Percentiles rank a stretch among this genome's conserved stretches.
Conservation (phyloP, 2,888 invertebrate species). For the Synanthedon myopaeformis region DNA sequence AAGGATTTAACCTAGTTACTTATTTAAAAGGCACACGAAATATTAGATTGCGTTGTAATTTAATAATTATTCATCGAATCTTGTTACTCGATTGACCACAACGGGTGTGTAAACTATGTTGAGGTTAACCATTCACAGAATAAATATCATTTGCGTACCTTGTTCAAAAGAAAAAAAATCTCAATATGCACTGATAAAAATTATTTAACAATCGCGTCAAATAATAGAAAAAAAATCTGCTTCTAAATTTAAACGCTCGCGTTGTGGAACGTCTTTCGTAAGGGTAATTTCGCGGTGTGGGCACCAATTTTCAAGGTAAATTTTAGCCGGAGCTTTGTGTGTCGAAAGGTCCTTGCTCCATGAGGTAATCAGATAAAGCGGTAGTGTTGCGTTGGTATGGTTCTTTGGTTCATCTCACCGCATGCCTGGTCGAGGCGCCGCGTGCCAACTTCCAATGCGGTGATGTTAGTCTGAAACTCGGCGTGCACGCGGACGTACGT, state of each 20-base stretch:
- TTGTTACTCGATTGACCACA: too few relatives aligned
- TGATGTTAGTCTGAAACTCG: constrained; percentile 45
- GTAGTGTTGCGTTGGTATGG: constrained; percentile 33
- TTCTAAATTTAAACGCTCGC: neutral
- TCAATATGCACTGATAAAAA: neutral
- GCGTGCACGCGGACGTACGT: constrained; percentile 56
- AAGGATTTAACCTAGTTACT: too few relatives aligned
- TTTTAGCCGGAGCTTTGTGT: constrained; percentile 56
- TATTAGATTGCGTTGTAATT: too few relatives aligned
- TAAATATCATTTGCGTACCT: too few relatives aligned
- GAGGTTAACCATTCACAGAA: too few relatives aligned
- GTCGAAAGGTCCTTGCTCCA: constrained; percentile 66
- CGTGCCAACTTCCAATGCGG: constrained; percentile 14
- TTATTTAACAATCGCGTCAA: neutral
- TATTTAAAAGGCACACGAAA: too few relatives aligned
- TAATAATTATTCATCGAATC: too few relatives aligned
- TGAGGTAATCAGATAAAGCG: constrained; percentile 61
- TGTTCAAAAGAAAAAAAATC: neutral
- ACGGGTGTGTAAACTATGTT: too few relatives aligned
- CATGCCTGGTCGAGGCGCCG: constrained; percentile 19
- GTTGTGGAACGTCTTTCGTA: constrained; percentile 24
- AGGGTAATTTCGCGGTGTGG: constrained; percentile 39
- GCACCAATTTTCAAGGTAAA: constrained; percentile 54
- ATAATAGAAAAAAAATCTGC: neutral
- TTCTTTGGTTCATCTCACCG: constrained; percentile 37